Conservation (phyloP, 2,888 invertebrate species). For the Stenchaetothrips biformis region DNA sequence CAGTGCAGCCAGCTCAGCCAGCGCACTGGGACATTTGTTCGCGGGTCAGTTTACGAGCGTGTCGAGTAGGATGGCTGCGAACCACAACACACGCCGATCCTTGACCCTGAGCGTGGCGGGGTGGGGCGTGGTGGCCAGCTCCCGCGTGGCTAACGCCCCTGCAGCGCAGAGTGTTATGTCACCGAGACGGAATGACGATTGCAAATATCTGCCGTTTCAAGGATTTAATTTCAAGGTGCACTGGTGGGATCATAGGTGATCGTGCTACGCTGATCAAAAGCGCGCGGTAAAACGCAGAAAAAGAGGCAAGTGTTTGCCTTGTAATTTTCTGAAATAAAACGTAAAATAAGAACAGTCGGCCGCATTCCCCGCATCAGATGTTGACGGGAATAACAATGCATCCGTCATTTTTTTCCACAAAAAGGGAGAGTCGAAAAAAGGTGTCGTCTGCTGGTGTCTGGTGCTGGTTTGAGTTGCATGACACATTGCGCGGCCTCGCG, state of each 20-base stretch:
- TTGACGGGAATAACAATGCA: slow-evolving; percentile 11
- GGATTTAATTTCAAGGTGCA: no score
- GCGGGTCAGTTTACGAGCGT: slow-evolving; percentile 19
- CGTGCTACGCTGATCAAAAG: no score
- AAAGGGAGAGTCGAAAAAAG: not conserved
- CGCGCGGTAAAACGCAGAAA: no score
- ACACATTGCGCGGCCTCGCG: not conserved
- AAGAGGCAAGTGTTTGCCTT: no score
- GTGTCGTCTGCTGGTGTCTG: not conserved
- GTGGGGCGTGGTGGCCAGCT: not conserved
- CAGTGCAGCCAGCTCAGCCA: not conserved
- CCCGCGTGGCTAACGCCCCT: not conserved
- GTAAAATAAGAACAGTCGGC: no score
- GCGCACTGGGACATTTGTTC: not conserved
- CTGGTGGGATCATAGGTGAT: no score
- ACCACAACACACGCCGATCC: slow-evolving; percentile 16
- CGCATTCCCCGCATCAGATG: not conserved
- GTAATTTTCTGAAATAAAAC: no score
- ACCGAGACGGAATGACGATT: no score
- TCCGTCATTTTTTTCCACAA: not conserved
- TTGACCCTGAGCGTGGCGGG: not conserved
- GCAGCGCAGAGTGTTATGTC: no score
- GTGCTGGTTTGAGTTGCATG: no score
- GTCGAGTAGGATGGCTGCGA: not conserved
- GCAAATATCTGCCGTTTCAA: no score